These are phyloP conservation scores for Drosophila anomelani DNA, from an alignment of 2,888 invertebrate genomes.

Conservation along the genomic window DNA sequence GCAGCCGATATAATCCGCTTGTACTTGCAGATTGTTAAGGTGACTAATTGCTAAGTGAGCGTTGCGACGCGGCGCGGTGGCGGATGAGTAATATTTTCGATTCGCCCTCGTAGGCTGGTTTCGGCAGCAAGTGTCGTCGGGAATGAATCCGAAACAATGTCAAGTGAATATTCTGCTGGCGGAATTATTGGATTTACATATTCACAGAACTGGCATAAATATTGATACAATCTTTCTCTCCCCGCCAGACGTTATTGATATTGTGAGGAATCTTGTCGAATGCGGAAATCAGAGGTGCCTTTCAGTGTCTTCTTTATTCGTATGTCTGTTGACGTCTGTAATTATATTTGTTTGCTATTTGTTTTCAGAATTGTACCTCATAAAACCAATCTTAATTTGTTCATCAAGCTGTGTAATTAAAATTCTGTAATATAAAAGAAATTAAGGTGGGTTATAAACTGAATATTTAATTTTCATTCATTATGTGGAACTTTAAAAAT, in stretches of 20 bases:
- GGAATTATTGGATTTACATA: conserved; percentile 40
- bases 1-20: conserved; percentile 33
- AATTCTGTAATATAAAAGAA: background rate
- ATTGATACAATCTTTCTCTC: conserved; percentile 14
- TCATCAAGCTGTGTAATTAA: background rate
- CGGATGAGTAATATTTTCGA: conserved; percentile 35
- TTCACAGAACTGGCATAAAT: conserved; percentile 42
- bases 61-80: conserved; percentile 14
- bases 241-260: conserved; percentile 11
- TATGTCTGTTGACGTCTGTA: conserved; percentile 9
- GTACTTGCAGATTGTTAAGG: conserved; percentile 45
- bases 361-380: conserved; percentile 1
- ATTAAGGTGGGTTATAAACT: background rate
- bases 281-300: conserved; percentile 25
- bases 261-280: conserved; percentile 8
- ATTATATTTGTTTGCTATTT: conserved; percentile 1
- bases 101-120: conserved; percentile 29
- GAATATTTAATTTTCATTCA: background rate
- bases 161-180: conserved; percentile 30
- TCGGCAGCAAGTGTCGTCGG: conserved; percentile 32
- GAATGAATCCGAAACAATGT: conserved; percentile 33
- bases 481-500: background rate
- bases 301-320: conserved; percentile 6
- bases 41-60: conserved; percentile 60
- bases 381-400: background rate